Evolutionary conservation across 2,113 vertebrate species (phyloP).

Genomic region (Centropus bengalensis): DNA sequence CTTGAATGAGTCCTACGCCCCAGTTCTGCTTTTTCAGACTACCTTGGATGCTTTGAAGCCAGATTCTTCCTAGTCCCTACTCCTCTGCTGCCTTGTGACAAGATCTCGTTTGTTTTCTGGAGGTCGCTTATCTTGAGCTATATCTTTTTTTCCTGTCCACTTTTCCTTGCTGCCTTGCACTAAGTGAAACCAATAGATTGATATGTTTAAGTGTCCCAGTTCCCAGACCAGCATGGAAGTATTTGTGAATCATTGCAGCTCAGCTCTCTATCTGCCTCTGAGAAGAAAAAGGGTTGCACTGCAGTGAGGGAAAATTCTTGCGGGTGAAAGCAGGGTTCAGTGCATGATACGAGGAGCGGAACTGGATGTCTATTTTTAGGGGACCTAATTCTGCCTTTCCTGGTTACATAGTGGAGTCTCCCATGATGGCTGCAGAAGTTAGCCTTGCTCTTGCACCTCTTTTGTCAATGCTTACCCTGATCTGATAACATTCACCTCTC

Average conservation of each 20-base stretch:
- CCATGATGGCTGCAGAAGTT: background rate
- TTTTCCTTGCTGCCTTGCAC: background rate
- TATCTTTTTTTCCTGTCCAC: background rate
- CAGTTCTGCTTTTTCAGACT: background rate
- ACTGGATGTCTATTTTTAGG: background rate
- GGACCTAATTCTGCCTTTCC: background rate
- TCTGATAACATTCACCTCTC: fast-evolving
- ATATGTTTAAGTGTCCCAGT: background rate
- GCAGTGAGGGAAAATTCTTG: background rate
- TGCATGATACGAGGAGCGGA: background rate
- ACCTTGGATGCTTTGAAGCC: background rate
- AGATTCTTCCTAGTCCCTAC: background rate
- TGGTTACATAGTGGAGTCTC: background rate
- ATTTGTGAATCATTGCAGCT: background rate
- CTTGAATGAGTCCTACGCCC: background rate
- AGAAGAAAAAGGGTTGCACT: background rate
- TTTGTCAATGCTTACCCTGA: fast-evolving
- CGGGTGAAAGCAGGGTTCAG: background rate
- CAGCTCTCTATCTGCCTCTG: background rate
- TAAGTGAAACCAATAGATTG: background rate
- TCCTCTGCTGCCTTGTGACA: background rate
- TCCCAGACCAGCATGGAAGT: background rate
- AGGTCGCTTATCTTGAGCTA: background rate
- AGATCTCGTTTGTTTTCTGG: conserved; percentile 21
- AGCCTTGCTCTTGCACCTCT: background rate